Evolutionary conservation across 2,888 invertebrate genomes (phyloP).

Genomic region (Drosophila antonietae): DNA sequence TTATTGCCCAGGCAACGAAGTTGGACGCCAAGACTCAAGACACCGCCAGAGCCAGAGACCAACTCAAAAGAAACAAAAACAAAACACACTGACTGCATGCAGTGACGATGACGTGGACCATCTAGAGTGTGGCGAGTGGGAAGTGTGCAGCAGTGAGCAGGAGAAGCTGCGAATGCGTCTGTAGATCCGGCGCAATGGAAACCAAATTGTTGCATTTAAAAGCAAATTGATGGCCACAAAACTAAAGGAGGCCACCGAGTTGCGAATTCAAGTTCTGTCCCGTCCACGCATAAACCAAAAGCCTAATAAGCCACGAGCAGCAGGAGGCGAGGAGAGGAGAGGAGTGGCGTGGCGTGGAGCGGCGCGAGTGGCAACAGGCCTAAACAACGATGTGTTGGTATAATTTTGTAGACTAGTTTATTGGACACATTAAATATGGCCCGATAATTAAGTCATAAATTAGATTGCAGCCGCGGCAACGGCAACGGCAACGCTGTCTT

Average conservation of each 20-base stretch:
- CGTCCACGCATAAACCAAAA: conserved; percentile 76
- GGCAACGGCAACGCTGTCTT: conserved; percentile 41
- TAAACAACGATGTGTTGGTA: conserved; percentile 79
- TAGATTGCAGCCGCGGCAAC: conserved; percentile 76
- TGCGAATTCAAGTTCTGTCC: conserved; percentile 66
- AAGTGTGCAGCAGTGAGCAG: not conserved
- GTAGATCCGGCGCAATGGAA: conserved; percentile 64
- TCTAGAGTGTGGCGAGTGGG: not conserved
- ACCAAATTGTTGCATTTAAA: conserved; percentile 82
- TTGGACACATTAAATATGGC: conserved; percentile 85
- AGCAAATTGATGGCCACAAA: conserved; percentile 82
- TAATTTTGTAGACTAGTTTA: conserved; percentile 86
- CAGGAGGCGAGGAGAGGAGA: not conserved
- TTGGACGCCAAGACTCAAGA: conserved; percentile 43
- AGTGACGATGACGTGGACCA: conserved; percentile 66
- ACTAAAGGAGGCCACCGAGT: conserved; percentile 78
- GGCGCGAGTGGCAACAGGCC: conserved; percentile 31
- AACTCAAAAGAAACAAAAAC: conserved; percentile 51
- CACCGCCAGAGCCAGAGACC: conserved; percentile 32
- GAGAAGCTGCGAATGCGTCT: conserved; percentile 10
- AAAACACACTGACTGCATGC: conserved; percentile 62
- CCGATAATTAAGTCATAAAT: conserved; percentile 85
- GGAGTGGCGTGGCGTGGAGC: not conserved
- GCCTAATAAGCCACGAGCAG: conserved; percentile 69
- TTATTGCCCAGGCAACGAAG: conserved; percentile 64